Evolutionary conservation across 2,888 invertebrate genomes (phyloP).

Genomic region (Calliopum simillimum): DNA sequence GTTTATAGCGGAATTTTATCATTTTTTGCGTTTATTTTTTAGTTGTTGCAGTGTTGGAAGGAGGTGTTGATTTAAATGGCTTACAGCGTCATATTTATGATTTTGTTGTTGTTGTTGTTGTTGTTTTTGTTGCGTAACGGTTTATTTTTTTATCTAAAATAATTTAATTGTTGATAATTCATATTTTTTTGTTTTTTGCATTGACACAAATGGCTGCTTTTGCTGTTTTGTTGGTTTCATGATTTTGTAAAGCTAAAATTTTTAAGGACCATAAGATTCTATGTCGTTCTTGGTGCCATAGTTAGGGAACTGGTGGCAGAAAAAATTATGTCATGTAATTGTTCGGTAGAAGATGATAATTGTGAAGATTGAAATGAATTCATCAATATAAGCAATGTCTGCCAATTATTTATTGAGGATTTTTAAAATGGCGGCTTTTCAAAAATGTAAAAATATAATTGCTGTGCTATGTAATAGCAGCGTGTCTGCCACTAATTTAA

Average conservation of each 20-base stretch:
- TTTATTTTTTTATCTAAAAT: slow-evolving; percentile 27
- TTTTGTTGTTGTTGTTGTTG: slow-evolving; percentile 28
- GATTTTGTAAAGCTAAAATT: background rate
- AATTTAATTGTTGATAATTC: background rate
- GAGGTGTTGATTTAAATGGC: background rate
- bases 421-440: too few relatives aligned
- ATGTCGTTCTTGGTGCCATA: too few relatives aligned
- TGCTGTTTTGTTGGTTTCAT: slow-evolving; percentile 3
- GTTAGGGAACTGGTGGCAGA: too few relatives aligned
- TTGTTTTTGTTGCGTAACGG: slow-evolving; percentile 22
- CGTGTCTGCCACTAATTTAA: too few relatives aligned
- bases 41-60: background rate
- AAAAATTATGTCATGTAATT: too few relatives aligned
- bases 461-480: too few relatives aligned
- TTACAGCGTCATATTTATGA: background rate
- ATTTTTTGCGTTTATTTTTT: slow-evolving; percentile 58
- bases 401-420: too few relatives aligned
- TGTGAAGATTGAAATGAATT: too few relatives aligned
- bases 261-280: too few relatives aligned
- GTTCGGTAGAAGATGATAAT: too few relatives aligned
- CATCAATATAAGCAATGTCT: too few relatives aligned
- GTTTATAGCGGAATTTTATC: slow-evolving; percentile 77
- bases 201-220: slow-evolving; percentile 4
- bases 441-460: too few relatives aligned
- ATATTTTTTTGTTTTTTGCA: background rate